A percentile compares a stretch with the other conserved stretches of the same genome.
Evolutionary conservation across 2,113 vertebrate species (phyloP).

Genomic region (Macquaria australasica): DNA sequence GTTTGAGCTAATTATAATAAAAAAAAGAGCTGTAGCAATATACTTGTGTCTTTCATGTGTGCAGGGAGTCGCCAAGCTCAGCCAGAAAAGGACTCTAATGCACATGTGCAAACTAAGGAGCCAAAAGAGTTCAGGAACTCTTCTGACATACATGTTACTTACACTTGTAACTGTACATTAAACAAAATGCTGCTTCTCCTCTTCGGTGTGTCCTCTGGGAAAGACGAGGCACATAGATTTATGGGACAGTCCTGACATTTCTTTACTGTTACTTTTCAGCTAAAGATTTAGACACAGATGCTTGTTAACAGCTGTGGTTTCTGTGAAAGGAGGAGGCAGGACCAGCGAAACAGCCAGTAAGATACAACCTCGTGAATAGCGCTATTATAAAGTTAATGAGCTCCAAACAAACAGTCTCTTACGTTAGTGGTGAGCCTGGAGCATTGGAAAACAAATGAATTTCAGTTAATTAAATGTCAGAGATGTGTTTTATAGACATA

Average conservation of each 20-base stretch:
- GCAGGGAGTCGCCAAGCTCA: not conserved
- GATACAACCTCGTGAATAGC: not conserved
- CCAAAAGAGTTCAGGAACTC: too few relatives aligned
- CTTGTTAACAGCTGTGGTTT: not conserved
- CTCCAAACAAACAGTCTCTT: not conserved
- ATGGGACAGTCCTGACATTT: not conserved
- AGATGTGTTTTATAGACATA: not conserved
- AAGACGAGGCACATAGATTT: too few relatives aligned
- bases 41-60: too few relatives aligned
- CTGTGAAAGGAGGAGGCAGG: not conserved
- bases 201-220: not conserved
- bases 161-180: not conserved
- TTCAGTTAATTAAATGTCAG: not conserved
- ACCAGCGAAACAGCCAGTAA: not conserved
- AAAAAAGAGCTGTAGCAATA: too few relatives aligned
- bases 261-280: not conserved
- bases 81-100: not conserved
- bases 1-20: too few relatives aligned
- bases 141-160: too few relatives aligned
- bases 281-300: not conserved
- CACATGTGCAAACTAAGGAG: too few relatives aligned
- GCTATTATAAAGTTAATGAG: slow-evolving; percentile 5
- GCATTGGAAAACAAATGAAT: not conserved
- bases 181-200: not conserved
- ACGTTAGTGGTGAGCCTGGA: not conserved